Base-by-base conservation (phyloP, 2,888 invertebrate species). In the Saturnia japonica region DNA sequence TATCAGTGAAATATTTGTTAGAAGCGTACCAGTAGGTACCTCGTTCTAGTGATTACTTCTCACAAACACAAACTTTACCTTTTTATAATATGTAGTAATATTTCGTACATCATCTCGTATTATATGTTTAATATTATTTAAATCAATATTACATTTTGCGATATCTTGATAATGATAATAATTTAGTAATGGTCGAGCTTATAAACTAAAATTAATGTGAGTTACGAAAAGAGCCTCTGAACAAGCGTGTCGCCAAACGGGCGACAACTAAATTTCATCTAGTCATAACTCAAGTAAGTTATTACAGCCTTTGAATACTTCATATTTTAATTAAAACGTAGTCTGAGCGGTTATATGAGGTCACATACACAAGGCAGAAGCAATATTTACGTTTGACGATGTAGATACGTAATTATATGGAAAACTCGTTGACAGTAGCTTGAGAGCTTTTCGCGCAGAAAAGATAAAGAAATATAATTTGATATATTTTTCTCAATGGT, bases 291-390 rank as follows among this genome's bases (percentile, higher is more conserved):
- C 79, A 78, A 76, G 78, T 72, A 77, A 80, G 85, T 86, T 87
- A 87, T 86, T 84, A 83, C 85, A 82, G 81, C 80, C 84, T 88
- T 87, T 89, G 88, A 88, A 90, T 88, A 85, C 85, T 88, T 87
- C 81, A 87, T 86, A 85, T 80, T 83, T 88, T 90, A 90, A 91
- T 91, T 90, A 90, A 89, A 90, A 84, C 79, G 77, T 75, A 81
- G 78, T 79, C 80, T 75, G 76, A 76, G 74, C 77, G 75, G 80
- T 84, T 86, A 83, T 82, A 82, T 79, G 71, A 75, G 79, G 73
- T 78, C 74, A 75, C 73, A 75, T 73, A 73, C 68, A 71, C 66
- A 66, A 57, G n/a, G n/a, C n/a, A n/a, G 60, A 64, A 22, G 45
- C 71, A 54, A 70, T 72, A 74, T 74, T 74, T 74, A 75, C 72